These are phyloP conservation scores for Sinotaia quadrata DNA, from an alignment of 2,888 invertebrate species.

Conservation along the genomic window DNA sequence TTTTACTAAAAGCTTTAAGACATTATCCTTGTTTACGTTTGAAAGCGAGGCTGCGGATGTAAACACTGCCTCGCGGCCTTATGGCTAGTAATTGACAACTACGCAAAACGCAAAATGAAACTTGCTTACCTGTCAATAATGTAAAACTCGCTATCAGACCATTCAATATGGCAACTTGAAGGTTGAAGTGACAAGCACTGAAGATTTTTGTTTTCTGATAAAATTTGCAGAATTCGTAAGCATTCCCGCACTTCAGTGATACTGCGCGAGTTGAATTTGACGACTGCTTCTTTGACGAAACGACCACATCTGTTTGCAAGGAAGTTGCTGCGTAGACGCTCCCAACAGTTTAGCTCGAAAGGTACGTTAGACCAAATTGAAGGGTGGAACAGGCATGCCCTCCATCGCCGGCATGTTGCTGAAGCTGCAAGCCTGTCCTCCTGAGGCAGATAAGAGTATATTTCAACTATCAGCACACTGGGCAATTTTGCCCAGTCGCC, in stretches of 20 bases:
- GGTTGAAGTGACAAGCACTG: slow-evolving; percentile 66
- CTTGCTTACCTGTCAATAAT: slow-evolving; percentile 55
- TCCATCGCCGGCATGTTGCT: slow-evolving; percentile 77
- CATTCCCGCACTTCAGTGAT: slow-evolving; percentile 63
- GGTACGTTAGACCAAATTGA: slow-evolving; percentile 63
- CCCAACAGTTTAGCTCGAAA: slow-evolving; percentile 49
- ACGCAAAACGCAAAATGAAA: slow-evolving; percentile 34
- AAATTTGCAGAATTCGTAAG: slow-evolving; percentile 56
- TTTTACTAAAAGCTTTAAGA: no score
- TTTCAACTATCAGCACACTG: slow-evolving; percentile 70
- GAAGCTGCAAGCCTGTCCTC: slow-evolving; percentile 75
- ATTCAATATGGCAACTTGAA: slow-evolving; percentile 68
- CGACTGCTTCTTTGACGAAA: slow-evolving; percentile 64
- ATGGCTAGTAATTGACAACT: slow-evolving; percentile 13
- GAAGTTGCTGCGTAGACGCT: slow-evolving; percentile 61
- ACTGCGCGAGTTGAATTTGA: slow-evolving; percentile 67
- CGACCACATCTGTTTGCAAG: slow-evolving; percentile 67
- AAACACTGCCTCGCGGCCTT: slow-evolving; percentile 26
- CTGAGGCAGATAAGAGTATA: slow-evolving; percentile 75
- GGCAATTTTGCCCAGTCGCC: slow-evolving; percentile 64
- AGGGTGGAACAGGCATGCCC: slow-evolving; percentile 72
- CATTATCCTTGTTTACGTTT: no score
- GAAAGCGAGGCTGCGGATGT: slow-evolving; percentile 24
- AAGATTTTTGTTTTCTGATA: slow-evolving; percentile 65
- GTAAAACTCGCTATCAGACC: slow-evolving; percentile 77